Conservation (phyloP, 2,888 invertebrate species). For the Subacronicta megacephala region DNA sequence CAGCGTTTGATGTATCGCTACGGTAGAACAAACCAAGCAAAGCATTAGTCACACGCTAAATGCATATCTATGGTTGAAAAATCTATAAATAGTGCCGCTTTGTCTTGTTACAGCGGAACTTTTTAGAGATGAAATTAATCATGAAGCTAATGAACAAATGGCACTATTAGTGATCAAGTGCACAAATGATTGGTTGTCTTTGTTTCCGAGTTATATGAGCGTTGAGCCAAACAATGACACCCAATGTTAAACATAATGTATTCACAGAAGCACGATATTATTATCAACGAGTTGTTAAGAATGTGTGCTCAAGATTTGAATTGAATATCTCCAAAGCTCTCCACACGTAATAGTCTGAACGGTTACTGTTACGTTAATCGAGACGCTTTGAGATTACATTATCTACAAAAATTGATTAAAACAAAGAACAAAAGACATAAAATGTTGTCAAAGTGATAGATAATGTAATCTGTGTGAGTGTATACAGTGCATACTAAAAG, state of each 20-base stretch:
- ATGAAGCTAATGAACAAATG: slow-evolving; percentile 87
- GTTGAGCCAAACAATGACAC: slow-evolving; percentile 79
- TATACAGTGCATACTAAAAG: slow-evolving; percentile 87
- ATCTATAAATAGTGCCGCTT: slow-evolving; percentile 79
- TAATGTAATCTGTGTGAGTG: slow-evolving; percentile 80
- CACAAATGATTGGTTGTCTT: slow-evolving; percentile 82
- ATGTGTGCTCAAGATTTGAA: slow-evolving; percentile 82
- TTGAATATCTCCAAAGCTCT: slow-evolving; percentile 76
- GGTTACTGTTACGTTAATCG: slow-evolving; percentile 77
- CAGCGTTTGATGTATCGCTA: slow-evolving; percentile 88
- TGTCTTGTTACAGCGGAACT: slow-evolving; percentile 83
- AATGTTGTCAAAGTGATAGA: slow-evolving; percentile 60
- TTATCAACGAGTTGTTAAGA: slow-evolving; percentile 82
- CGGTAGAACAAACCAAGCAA: slow-evolving; percentile 89
- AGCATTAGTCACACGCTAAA: slow-evolving; percentile 90
- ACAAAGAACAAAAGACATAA: slow-evolving; percentile 52
- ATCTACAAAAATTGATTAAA: slow-evolving; percentile 60
- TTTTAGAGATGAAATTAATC: slow-evolving; percentile 81
- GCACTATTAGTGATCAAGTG: slow-evolving; percentile 88
- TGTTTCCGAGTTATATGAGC: slow-evolving; percentile 65
- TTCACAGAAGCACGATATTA: slow-evolving; percentile 87
- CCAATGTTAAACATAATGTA: slow-evolving; percentile 83
- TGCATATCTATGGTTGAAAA: slow-evolving; percentile 80
- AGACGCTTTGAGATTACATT: slow-evolving; percentile 80
- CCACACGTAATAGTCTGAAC: slow-evolving; percentile 83